Conservation (phyloP, 1,140 invertebrate species). For the Nasonia giraulti region DNA sequence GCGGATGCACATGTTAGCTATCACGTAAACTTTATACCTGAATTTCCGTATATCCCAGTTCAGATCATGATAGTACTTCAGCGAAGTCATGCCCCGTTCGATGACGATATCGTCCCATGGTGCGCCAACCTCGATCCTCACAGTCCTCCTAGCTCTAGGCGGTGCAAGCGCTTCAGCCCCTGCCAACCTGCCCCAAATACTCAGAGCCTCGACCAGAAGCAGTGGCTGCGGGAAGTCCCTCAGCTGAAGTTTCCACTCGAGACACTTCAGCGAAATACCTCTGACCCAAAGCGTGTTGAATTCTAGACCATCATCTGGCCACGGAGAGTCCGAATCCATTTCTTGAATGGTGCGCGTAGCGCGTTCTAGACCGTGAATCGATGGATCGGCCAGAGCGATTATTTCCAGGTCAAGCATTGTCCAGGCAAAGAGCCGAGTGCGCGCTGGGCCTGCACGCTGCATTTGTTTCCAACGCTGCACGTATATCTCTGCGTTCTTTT, state of each 20-base stretch:
- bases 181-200: slow-evolving; percentile 91
- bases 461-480: slow-evolving; percentile 92
- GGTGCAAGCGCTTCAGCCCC: slow-evolving; percentile 92
- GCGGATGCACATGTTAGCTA: background rate
- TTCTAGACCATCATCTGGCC: slow-evolving; percentile 92
- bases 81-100: slow-evolving; percentile 91
- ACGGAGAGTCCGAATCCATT: slow-evolving; percentile 90
- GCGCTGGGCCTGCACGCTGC: slow-evolving; percentile 81
- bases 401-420: slow-evolving; percentile 86
- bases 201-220: slow-evolving; percentile 86
- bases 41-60: slow-evolving; percentile 93
- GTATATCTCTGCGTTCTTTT: slow-evolving; percentile 96
- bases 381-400: slow-evolving; percentile 89
- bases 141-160: slow-evolving; percentile 83
- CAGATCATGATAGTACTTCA: slow-evolving; percentile 99
- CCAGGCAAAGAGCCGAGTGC: slow-evolving; percentile 88
- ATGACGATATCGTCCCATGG: slow-evolving; percentile 84
- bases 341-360: slow-evolving; percentile 83
- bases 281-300: slow-evolving; percentile 96
- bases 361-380: slow-evolving; percentile 88
- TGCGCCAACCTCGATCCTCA: slow-evolving; percentile 82
- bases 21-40: slow-evolving; percentile 65
- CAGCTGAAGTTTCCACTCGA: slow-evolving; percentile 90
- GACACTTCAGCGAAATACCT: slow-evolving; percentile 85
- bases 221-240: slow-evolving; percentile 97